These are phyloP conservation scores for Microtus ochrogaster DNA, from an alignment of 2,113 vertebrate genomes.

Conservation along the genomic window DNA sequence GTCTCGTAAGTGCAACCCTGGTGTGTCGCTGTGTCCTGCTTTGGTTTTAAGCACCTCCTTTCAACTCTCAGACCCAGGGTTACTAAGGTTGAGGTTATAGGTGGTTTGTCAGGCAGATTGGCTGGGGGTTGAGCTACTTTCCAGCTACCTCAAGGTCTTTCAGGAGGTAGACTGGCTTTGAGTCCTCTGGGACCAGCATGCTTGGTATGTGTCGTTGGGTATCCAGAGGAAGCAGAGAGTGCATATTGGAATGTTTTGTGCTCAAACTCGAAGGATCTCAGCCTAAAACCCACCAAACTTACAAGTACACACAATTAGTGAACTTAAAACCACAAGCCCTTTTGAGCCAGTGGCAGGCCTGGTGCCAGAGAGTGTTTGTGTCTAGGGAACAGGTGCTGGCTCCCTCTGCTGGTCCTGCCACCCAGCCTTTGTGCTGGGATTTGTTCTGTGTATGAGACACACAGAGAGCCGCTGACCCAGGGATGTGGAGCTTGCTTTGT, in stretches of 20 bases:
- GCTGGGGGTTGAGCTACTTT: background rate
- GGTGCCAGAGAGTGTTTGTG: background rate
- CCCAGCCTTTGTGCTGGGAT: background rate
- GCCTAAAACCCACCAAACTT: background rate
- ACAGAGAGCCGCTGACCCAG: background rate
- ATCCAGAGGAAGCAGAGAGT: background rate
- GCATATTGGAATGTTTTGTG: too few species aligned
- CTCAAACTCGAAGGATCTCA: background rate
- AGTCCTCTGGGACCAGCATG: background rate
- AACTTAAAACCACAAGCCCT: background rate
- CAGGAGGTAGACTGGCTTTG: background rate
- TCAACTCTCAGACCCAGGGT: background rate
- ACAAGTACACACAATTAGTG: background rate
- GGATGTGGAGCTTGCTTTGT: background rate
- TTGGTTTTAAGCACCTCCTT: background rate
- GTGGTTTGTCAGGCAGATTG: background rate
- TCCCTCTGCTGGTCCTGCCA: slow-evolving; percentile 37
- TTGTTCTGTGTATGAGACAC: background rate
- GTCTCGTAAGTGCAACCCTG: slow-evolving; percentile 92
- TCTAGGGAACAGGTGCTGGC: background rate
- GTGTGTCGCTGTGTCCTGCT: background rate
- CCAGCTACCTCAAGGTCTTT: background rate
- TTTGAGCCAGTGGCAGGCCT: background rate
- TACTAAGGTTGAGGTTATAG: background rate
- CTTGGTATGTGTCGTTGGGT: background rate